These are phyloP conservation scores for Stictonetta naevosa DNA, from an alignment of 2,113 vertebrate genomes.

Conservation along the genomic window DNA sequence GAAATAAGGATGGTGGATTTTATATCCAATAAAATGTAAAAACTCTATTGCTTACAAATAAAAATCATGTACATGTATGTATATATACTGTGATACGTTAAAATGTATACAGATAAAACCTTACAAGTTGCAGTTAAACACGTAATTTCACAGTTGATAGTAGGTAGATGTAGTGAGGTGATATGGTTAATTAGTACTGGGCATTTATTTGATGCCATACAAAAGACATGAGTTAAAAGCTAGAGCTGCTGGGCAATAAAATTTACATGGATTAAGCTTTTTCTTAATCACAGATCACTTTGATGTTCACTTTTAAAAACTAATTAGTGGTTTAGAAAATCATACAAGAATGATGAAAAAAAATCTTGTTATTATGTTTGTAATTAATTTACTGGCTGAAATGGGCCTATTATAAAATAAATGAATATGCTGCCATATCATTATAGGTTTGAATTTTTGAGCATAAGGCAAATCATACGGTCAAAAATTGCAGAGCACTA, in stretches of 20 bases:
- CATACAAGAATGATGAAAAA: neutral
- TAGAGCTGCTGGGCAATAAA: neutral
- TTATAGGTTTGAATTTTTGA: neutral
- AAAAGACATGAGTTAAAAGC: neutral
- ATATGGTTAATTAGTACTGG: neutral
- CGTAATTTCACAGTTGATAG: neutral
- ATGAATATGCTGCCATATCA: neutral
- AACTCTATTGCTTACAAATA: neutral
- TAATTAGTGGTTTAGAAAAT: neutral
- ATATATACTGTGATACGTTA: neutral
- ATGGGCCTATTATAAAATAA: neutral
- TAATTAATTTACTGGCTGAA: neutral
- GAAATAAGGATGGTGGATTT: neutral
- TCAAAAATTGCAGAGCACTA: neutral
- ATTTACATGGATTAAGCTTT: neutral
- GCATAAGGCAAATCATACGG: neutral
- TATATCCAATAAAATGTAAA: neutral
- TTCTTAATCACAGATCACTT: neutral
- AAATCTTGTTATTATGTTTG: neutral
- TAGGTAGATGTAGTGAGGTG: neutral
- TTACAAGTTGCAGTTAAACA: neutral
- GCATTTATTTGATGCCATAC: neutral
- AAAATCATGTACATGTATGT: fast-evolving
- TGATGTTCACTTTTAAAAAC: neutral
- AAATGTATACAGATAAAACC: neutral